A percentile compares a stretch with the other conserved stretches of the same genome.
Conservation (phyloP, 2,113 vertebrate genomes). For the Pangasianodon hypophthalmus region DNA sequence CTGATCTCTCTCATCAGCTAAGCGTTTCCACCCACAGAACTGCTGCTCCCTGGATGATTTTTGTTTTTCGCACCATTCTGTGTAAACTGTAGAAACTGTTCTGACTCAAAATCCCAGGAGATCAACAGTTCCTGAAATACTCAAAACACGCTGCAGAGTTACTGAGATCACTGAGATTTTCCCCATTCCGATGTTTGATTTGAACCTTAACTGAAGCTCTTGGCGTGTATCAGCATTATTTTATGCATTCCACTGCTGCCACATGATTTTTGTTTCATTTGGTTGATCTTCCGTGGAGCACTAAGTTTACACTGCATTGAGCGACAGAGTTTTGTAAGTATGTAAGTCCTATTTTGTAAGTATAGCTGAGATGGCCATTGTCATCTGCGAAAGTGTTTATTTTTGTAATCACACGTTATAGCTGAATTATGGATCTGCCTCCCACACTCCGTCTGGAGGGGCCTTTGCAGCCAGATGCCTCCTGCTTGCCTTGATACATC, state of each 20-base stretch:
- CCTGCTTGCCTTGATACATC: constrained; percentile 54
- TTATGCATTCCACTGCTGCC: background rate
- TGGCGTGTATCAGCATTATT: background rate
- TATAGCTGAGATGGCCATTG: constrained; percentile 50
- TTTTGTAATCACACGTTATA: constrained; percentile 57
- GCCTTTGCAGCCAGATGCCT: constrained; percentile 59
- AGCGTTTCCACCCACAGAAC: background rate
- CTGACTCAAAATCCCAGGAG: background rate
- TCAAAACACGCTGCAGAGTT: background rate
- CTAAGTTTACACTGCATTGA: background rate
- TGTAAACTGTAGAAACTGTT: background rate
- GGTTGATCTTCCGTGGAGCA: background rate
- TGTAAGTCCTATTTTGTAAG: constrained; percentile 30
- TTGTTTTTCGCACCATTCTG: background rate
- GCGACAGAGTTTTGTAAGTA: constrained; percentile 7
- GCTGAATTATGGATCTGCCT: constrained; percentile 58
- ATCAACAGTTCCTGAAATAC: background rate
- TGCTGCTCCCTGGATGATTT: background rate
- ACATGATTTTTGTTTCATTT: background rate
- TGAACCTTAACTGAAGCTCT: too few relatives aligned
- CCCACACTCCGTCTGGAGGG: constrained; percentile 75
- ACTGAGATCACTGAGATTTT: background rate
- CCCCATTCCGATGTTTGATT: background rate
- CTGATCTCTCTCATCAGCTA: background rate
- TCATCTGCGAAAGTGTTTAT: constrained; percentile 56